Evolutionary conservation across 2,888 invertebrate species (phyloP), one percentile per base, ranked within the genome.

Genomic region (Andrena marginata): DNA sequence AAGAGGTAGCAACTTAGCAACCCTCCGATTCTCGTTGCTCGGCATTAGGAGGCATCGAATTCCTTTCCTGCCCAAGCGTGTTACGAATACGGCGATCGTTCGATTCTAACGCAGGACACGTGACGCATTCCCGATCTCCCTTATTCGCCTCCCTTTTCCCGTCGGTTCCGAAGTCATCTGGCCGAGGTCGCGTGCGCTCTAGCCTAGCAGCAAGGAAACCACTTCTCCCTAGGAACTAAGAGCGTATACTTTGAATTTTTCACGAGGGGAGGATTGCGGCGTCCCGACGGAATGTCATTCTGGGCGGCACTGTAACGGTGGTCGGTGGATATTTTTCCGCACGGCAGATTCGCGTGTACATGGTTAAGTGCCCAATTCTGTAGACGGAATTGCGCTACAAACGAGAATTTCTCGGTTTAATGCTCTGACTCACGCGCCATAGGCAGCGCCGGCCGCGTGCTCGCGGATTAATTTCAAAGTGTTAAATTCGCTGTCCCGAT

Each of bases 281-380:
- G 68, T 78, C 65, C 73, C 70, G 59, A 8, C 23, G 54, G 77
- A 77, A 85, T 85, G 77, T 69, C 71, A 73, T 78, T 75, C 64
- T 68, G 60, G 54, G 16, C 42, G 62, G 59, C 42, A 65, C 51
- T 23, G 74, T 64, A 56, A 59, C 79, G 75, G 54, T 26, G 49
- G 79, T 64, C 70, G 76, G 73, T 75, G 70, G 42, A 84, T 77
- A 74, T 84, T 77, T 85, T 77, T 80, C 84, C 84, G 54, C 69
- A n/a, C 78, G 80, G 62, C 75, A 48, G 68, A 77, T 78, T 85
- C 75, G 72, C 80, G 67, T 75, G 83, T 72, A 69, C 68, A 56
- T 72, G 85, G 83, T 65, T 80, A 84, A 85, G 84, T 75, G 85
- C 69, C 77, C 83, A 54, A 80, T 84, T 79, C 73, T 63, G 69